Evolutionary conservation across 2,113 vertebrate genomes (phyloP).

Genomic region (Lophotis ruficrista): DNA sequence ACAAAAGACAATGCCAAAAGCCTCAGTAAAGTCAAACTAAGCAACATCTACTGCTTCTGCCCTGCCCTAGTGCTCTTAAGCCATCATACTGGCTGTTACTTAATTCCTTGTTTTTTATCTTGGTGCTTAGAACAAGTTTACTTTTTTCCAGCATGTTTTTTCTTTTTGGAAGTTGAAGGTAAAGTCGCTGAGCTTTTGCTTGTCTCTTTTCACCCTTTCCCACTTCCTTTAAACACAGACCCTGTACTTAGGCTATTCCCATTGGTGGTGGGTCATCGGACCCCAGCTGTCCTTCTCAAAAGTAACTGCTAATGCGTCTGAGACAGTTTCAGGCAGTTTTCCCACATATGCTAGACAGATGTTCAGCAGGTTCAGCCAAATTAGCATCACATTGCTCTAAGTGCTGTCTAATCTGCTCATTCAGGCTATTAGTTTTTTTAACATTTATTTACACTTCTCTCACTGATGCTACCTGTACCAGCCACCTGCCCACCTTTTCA

Average conservation of each 20-base stretch:
- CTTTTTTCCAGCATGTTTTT: not conserved
- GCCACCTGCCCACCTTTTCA: not conserved
- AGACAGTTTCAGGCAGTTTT: not conserved
- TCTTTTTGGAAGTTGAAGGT: not conserved
- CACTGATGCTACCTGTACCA: not conserved
- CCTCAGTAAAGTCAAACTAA: not conserved
- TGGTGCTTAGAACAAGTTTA: not conserved
- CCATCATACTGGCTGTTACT: not conserved
- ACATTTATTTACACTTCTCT: not conserved
- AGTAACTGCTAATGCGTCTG: not conserved
- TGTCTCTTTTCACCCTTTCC: not conserved
- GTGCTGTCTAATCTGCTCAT: not conserved
- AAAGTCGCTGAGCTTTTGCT: not conserved
- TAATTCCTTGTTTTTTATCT: not conserved
- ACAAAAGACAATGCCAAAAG: not conserved
- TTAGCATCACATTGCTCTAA: not conserved
- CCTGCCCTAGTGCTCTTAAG: not conserved
- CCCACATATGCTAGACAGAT: not conserved
- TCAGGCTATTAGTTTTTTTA: not conserved
- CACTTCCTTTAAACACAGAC: not conserved
- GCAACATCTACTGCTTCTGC: not conserved
- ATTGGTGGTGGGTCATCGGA: not conserved
- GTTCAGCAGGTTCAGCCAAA: not conserved
- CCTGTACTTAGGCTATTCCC: rapidly evolving
- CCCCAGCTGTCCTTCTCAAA: not conserved